Base-by-base conservation (phyloP, 2,797 vertebrate genomes). In the Malacoraja senta region DNA sequence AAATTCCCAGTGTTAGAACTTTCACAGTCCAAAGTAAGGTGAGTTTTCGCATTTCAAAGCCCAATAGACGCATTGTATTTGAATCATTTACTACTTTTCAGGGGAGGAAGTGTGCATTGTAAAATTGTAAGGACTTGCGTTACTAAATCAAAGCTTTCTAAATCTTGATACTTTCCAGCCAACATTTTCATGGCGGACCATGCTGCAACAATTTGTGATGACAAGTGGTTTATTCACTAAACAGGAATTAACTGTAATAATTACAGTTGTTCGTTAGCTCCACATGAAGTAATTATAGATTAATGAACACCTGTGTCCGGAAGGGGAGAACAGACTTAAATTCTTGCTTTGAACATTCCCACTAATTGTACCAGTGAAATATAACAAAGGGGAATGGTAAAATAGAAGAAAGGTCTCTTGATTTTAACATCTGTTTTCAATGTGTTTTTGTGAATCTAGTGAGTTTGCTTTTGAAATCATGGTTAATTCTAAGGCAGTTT, bases 221-320 rank as follows among this genome's bases (percentile, higher is more conserved):
- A 92, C 71, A 92, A 92, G 71, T 76, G 71, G 90, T 35, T 92
- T 92, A 92, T 92, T 92, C 90, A 92, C 90, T 76, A 76, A 92
- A 76, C 90, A 92, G 71, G 90, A 92, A 92, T 92, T 92, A 92
- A 92, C 72, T 92, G 90, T 92, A 92, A 92, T 92, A 92, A 92
- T 92, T 92, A 92, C 90, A 58, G 71, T 74, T 92, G 71, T 92
- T 53, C 26, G 38, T 92, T 74, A 92, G 90, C 71, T 53, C 68
- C 38, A 44, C 90, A 92, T 53, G 90, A 92, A 92, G 90, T 92
- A 92, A 92, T 92, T 92, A 72, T 92, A 92, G 90, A 92, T 76
- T 92, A 92, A 91, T 92, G 90, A 92, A 76, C 90, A 92, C 90
- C 90, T 92, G 90, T 92, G 71, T 92, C 90, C 90, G 38, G 90